phyloP scores from a whole-genome alignment of 2,113 vertebrate genomes.

The Oreochromis niloticus region DNA sequence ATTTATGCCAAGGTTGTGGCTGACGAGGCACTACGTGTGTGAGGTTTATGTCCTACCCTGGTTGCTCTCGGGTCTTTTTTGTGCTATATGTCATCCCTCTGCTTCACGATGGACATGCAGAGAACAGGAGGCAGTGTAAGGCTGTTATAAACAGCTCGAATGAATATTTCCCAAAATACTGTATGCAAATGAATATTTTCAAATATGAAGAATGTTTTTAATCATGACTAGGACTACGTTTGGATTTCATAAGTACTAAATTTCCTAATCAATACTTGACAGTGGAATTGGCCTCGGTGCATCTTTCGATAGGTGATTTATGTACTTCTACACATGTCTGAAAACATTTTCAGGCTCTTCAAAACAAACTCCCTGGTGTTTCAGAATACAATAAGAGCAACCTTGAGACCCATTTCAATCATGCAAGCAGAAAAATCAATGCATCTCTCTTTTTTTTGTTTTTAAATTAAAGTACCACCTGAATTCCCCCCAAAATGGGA shows the following conservation, averaged over 20 bases:
- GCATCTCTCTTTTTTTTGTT: background rate
- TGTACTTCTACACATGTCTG: background rate
- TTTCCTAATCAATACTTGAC: background rate
- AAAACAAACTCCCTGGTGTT: background rate
- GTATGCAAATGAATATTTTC: background rate
- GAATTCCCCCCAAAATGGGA: background rate
- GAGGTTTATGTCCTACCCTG: constrained; percentile 5
- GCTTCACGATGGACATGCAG: background rate
- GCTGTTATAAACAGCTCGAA: background rate
- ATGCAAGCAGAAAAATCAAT: background rate
- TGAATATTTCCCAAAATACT: background rate
- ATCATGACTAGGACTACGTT: background rate
- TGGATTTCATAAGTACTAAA: background rate
- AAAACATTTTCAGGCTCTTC: background rate
- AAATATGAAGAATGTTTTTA: background rate
- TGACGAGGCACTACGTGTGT: constrained; percentile 1
- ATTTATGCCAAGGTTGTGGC: constrained; percentile 21
- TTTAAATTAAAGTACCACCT: background rate
- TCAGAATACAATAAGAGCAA: background rate
- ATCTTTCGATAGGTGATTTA: background rate
- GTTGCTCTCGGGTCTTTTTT: background rate
- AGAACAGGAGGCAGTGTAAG: background rate
- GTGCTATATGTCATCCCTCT: background rate
- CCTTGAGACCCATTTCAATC: background rate
- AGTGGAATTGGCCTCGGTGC: background rate